Evolutionary conservation across 2,888 invertebrate species (phyloP), one percentile per base, ranked within the genome.

Genomic region (Masnerella sp.): DNA sequence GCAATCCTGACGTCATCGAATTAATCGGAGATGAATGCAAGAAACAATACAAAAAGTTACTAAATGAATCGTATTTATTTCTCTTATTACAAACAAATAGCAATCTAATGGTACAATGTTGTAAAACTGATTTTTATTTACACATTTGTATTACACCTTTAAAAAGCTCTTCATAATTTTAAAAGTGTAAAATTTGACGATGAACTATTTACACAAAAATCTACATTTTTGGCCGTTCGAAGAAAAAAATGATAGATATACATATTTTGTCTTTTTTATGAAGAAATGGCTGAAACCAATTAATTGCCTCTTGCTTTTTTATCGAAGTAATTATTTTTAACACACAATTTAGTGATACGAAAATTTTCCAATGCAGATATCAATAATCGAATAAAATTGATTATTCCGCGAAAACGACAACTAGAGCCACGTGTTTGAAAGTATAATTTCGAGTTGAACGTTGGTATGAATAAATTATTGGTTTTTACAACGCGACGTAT

Each of bases 31-130:
- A 4, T 2, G 4, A 45, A 34, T 36, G 18, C 7, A 47, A 25
- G n/a, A 49, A 30, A 49, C 22, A 7, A 5, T 25, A 7, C 25
- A 11, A 2, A 9, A 40, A 2, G 2, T 0, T 64, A 64, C 14
- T 45, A 65, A 65, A 65, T 15, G 54, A 65, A 54, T 32, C 11
- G 47, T 22, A 40, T 65, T 65, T 65, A 65, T 65, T 65, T 38
- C 17, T 36, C 17, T 45, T 20, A 12, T 64, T 54, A 65, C 38
- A 64, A 64, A 64, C 36, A 20, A 20, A 54, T 34, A 17, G 5
- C 9, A 17, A 52, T 9, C 30, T 47, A 30, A 32, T 18, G 18
- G 9, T 32, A 45, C 45, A 12, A 59, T 17, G 42, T 15, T 38
- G n/a, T n/a, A n/a, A n/a, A n/a, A n/a, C n/a, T n/a, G n/a, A n/a